A percentile compares a stretch with the other conserved stretches of the same genome.
These are phyloP conservation scores for Anabas testudineus DNA, from an alignment of 2,797 vertebrate genomes.

Conservation along the genomic window DNA sequence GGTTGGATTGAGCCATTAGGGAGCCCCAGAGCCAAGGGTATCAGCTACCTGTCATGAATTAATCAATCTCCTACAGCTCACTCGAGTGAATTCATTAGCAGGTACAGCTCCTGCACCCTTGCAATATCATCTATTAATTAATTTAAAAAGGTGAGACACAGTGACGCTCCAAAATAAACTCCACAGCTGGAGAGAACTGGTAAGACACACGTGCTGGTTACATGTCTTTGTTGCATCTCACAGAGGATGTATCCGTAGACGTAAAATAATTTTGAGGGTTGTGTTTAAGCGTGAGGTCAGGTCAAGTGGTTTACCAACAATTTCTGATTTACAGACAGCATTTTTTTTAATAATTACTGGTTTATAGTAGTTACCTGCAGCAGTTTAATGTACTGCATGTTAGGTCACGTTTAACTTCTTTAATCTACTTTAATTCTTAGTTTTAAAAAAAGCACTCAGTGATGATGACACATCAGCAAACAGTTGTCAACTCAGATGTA, in stretches of 20 bases:
- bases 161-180: constrained; percentile 63
- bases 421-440: too few relatives aligned
- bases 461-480: too few relatives aligned
- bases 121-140: constrained; percentile 49
- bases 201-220: neutral
- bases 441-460: too few relatives aligned
- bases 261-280: neutral
- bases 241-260: neutral
- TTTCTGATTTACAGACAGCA: too few relatives aligned
- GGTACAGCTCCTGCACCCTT: constrained; percentile 47
- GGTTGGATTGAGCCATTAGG: constrained; percentile 48
- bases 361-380: too few relatives aligned
- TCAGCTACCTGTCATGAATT: constrained; percentile 74
- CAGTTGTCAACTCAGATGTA: too few relatives aligned
- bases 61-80: constrained; percentile 61
- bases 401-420: too few relatives aligned
- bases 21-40: constrained; percentile 51
- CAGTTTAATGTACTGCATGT: too few relatives aligned
- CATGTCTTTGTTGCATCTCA: constrained; percentile 27
- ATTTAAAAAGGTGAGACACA: constrained; percentile 71
- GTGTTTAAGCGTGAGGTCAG: neutral
- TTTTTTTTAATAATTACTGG: too few relatives aligned
- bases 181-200: constrained; percentile 52
- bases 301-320: neutral
- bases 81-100: constrained; percentile 78